phyloP scores from a whole-genome alignment of 2,113 vertebrate genomes.

The Sinocyclocheilus anophthalmus region DNA sequence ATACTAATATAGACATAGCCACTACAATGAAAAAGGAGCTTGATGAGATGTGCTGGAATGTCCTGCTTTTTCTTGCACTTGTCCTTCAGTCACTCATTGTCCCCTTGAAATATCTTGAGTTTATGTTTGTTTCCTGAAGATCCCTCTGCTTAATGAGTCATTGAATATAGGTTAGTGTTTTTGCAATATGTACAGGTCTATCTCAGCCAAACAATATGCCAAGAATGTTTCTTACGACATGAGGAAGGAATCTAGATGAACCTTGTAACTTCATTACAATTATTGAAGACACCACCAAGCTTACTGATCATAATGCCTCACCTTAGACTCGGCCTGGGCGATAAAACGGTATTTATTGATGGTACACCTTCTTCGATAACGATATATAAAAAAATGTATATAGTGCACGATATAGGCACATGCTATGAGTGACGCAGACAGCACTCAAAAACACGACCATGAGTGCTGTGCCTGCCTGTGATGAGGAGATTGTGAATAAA shows the following conservation, averaged over 20 bases:
- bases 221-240: conserved; percentile 1
- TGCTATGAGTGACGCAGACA: too few species aligned
- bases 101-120: not conserved
- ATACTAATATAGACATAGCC: not conserved
- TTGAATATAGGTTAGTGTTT: not conserved
- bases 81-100: not conserved
- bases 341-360: too few species aligned
- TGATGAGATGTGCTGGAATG: not conserved
- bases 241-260: not conserved
- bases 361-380: too few species aligned
- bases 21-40: not conserved
- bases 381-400: too few species aligned
- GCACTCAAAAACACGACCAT: too few species aligned
- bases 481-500: too few species aligned
- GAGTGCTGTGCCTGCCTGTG: too few species aligned
- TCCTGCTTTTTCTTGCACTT: not conserved
- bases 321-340: too few species aligned
- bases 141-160: not conserved
- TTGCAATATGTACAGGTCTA: not conserved
- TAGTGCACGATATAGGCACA: too few species aligned
- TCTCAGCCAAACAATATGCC: not conserved
- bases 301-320: conserved; percentile 21
- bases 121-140: not conserved
- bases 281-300: not conserved
- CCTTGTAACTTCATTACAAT: conserved; percentile 13